A percentile compares a stretch with the other conserved stretches of the same genome.
These are phyloP conservation scores for Tupaia tana DNA, from an alignment of 2,113 vertebrate species.

Conservation along the genomic window DNA sequence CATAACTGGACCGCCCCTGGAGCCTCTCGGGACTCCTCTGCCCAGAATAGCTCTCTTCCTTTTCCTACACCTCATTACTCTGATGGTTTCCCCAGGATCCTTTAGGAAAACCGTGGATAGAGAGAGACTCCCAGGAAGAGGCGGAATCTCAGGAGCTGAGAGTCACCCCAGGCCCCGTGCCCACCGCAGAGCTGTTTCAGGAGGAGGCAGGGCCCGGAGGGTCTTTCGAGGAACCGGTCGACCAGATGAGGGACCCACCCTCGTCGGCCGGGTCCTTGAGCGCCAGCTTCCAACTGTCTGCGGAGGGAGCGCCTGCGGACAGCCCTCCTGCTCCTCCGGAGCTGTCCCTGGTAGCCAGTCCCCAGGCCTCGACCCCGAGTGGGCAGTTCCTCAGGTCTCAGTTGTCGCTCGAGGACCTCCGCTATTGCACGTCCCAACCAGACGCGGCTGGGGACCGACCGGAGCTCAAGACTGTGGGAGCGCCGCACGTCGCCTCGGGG, in stretches of 20 bases:
- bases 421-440: neutral
- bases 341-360: neutral
- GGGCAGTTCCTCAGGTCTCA: neutral
- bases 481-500: accelerated
- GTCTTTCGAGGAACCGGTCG: neutral
- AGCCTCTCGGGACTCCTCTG: neutral
- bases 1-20: neutral
- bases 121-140: neutral
- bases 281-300: accelerated
- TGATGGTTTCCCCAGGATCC: constrained; percentile 33
- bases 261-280: neutral
- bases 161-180: neutral
- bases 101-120: neutral
- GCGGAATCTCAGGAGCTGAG: neutral
- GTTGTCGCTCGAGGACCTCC: neutral
- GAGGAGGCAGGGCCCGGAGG: neutral
- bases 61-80: neutral
- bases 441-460: accelerated
- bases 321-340: neutral
- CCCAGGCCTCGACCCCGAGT: neutral
- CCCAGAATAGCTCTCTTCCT: neutral
- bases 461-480: neutral
- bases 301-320: accelerated
- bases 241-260: neutral
- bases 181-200: neutral